Base-by-base conservation (phyloP, 1,140 invertebrate genomes). In the Bombus breviceps region DNA sequence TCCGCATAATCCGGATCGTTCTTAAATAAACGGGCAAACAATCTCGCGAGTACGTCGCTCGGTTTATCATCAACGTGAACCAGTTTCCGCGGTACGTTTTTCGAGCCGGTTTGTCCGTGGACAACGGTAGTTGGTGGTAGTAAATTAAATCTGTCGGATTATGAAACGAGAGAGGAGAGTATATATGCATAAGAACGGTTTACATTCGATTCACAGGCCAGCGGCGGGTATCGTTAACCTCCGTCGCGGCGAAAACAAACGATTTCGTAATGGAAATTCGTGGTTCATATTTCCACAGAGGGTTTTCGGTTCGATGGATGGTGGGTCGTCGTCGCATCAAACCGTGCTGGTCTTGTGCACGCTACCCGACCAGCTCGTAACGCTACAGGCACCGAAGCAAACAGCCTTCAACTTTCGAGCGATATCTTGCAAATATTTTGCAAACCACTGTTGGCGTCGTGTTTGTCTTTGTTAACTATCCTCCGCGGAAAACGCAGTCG, bases 221-320 rank as follows among this genome's bases (percentile, higher is more conserved):
- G 12, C n/a, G 28, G 18, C 22, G 74, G 66, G 83, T 90, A 90
- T 90, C 86, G 86, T 88, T 90, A 90, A 86, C 72, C 88, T 64
- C 32, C 53, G 76, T 43, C 71, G 47, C 66, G 34, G 75, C 8
- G 82, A 71, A 87, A 87, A 78, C 85, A 85, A 88, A 90, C 86
- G 88, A 90, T 88, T 82, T 90, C 88, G 81, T 90, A 90, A 90
- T 90, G 89, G 88, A 90, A 90, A 88, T 89, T 85, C 88, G 85
- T 47, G 85, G 77, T 86, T 87, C 85, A 69, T 88, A 90, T 80
- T 88, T 88, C 86, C 80, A 75, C 32, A 37, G 41, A 59, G 53
- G 22, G 25, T 62, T 53, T 64, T 43, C 37, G 18, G 3, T 53
- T 25, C 6, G 28, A n/a, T 5, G 71, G 28, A 39, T 15, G 71